Evolutionary conservation across 2,888 invertebrate genomes (phyloP).

Genomic region (Odontocolon sp.): DNA sequence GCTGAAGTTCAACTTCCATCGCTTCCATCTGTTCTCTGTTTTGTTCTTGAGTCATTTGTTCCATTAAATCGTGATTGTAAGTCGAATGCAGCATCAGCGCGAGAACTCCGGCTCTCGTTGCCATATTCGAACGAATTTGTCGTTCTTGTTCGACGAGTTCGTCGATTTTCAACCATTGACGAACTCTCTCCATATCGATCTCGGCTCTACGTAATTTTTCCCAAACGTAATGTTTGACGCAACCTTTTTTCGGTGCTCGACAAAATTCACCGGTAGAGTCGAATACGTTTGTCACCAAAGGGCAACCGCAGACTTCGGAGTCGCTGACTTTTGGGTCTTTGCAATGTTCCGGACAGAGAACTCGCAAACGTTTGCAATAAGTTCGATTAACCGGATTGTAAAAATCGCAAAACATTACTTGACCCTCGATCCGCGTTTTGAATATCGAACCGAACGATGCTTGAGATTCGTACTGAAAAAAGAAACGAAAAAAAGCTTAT

Average conservation of each 20-base stretch:
- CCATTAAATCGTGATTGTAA: constrained; percentile 96
- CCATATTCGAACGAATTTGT: constrained; percentile 88
- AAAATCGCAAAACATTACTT: constrained; percentile 98
- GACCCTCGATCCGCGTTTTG: constrained; percentile 96
- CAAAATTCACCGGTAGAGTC: constrained; percentile 94
- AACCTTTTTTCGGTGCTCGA: constrained; percentile 92
- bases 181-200: constrained; percentile 95
- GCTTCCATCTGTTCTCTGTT: constrained; percentile 82
- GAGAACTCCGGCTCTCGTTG: constrained; percentile 93
- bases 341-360: constrained; percentile 98
- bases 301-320: constrained; percentile 96
- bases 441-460: constrained; percentile 97
- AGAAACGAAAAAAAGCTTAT: too few species aligned
- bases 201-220: constrained; percentile 96
- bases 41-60: constrained; percentile 84
- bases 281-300: constrained; percentile 92
- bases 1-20: constrained; percentile 81
- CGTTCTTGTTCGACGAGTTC: constrained; percentile 97
- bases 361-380: constrained; percentile 97
- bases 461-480: constrained; percentile 93
- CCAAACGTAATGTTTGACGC: constrained; percentile 96
- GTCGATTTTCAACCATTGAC: constrained; percentile 96
- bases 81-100: constrained; percentile 98
- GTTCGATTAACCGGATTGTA: constrained; percentile 94
- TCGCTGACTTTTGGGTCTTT: constrained; percentile 95